Evolutionary conservation across 1,140 invertebrate species (phyloP), one percentile per base, ranked within the genome.

Genomic region (Nilaparvata lugens): DNA sequence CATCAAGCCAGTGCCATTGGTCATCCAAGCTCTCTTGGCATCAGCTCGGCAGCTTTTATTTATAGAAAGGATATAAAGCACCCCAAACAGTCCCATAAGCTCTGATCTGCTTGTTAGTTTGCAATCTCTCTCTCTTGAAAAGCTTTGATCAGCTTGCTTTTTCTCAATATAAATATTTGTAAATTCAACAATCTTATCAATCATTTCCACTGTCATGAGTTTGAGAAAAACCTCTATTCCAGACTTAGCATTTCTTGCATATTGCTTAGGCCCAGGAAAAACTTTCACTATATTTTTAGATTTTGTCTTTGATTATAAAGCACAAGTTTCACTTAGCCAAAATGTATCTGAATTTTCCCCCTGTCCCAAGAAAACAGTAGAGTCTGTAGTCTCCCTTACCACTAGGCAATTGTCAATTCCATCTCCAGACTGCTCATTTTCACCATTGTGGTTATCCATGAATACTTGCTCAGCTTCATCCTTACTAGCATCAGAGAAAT

Each of bases 1-100:
- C 61, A 66, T 66, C 58, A 70, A 58, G 48, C 69, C 69, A 52
- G 64, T 71, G 24, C 70, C 67, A 65, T 70, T 64, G 61, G 64
- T 64, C 21, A 35, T 55, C 62, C 63, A 69, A 0, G 65, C 19
- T 18, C 67, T 64, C 51, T 65, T 58, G 57, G 69, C 48, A 69
- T 73, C 62, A 62, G 60, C 43, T 48, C 56, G 55, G 45, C 16
- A 53, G 40, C 21, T n/a, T 43, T 56, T 28, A 24, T 54, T 54
- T 28, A 54, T 11, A 6, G 19, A 31, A 28, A 54, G 58, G 55
- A 19, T 58, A 13, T 58, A 52, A 57, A 42, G 24, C 42, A 61
- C 65, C 45, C 35, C 61, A 42, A 52, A 60, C 52, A 38, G 23
- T 52, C 38, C 42, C 21, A 28, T 42, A 60, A 35, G 14, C 57